These are phyloP conservation scores for Labia minor DNA, from an alignment of 2,888 invertebrate species.

Conservation along the genomic window DNA sequence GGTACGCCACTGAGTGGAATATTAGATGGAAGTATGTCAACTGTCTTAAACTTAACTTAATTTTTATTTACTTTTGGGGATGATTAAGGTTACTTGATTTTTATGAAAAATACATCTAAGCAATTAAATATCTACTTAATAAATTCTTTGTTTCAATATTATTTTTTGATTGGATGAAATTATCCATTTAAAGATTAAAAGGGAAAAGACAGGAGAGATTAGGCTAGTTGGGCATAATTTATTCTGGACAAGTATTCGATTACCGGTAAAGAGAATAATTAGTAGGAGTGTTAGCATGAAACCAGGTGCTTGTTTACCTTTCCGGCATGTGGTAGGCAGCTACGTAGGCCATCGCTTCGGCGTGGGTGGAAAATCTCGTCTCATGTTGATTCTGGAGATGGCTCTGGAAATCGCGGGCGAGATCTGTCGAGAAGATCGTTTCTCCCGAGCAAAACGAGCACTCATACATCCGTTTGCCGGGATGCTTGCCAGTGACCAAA, in stretches of 20 bases:
- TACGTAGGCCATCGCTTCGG: slow-evolving; percentile 42
- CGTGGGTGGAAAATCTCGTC: slow-evolving; percentile 40
- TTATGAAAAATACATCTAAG: too few relatives aligned
- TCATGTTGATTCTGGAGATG: slow-evolving; percentile 51
- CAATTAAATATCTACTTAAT: too few relatives aligned
- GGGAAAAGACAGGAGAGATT: too few relatives aligned
- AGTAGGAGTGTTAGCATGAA: not conserved
- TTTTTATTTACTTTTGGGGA: too few relatives aligned
- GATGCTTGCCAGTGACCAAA: slow-evolving; percentile 64
- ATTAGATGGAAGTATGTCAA: too few relatives aligned
- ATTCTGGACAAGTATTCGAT: not conserved
- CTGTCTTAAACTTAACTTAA: too few relatives aligned
- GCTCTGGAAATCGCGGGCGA: slow-evolving; percentile 52
- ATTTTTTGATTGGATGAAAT: too few relatives aligned
- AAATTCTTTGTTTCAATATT: too few relatives aligned
- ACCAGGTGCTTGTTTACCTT: slow-evolving; percentile 17
- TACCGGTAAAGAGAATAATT: not conserved
- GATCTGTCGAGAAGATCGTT: slow-evolving; percentile 32
- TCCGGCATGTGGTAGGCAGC: slow-evolving; percentile 29
- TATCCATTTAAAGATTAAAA: too few relatives aligned
- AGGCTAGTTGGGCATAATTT: too few relatives aligned
- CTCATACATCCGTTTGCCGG: slow-evolving; percentile 64
- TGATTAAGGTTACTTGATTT: too few relatives aligned
- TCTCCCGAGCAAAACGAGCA: slow-evolving; percentile 51
- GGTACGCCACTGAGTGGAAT: too few relatives aligned